Evolutionary conservation across 2,888 invertebrate species (phyloP).

Genomic region (Pardosa pseudoannulata): DNA sequence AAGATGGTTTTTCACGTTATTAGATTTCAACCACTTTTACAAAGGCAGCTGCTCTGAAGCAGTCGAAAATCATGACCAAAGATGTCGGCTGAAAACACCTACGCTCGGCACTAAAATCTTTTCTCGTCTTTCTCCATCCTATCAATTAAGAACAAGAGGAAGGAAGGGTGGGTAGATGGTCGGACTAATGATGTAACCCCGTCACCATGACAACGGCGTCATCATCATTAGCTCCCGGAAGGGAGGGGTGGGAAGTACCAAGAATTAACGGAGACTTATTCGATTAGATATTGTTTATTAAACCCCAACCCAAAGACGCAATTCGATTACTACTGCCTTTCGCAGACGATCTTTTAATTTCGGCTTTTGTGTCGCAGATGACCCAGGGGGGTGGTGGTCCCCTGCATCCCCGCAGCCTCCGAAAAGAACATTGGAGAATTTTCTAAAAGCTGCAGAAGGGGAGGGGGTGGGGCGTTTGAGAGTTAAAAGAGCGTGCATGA

Average conservation of each 20-base stretch:
- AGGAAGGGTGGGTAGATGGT: constrained; percentile 35
- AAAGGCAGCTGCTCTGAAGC: no score
- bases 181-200: constrained; percentile 68
- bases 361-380: constrained; percentile 67
- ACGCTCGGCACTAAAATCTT: background rate
- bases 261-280: constrained; percentile 70
- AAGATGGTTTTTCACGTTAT: no score
- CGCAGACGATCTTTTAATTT: constrained; percentile 72
- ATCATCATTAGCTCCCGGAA: constrained; percentile 69
- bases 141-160: constrained; percentile 68
- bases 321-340: constrained; percentile 60
- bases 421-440: constrained; percentile 25
- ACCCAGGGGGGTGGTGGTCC: constrained; percentile 46
- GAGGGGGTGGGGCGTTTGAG: background rate
- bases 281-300: constrained; percentile 72
- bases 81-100: constrained; percentile 13
- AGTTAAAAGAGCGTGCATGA: constrained; percentile 26
- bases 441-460: background rate
- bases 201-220: constrained; percentile 63
- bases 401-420: background rate
- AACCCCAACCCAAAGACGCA: constrained; percentile 68
- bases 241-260: constrained; percentile 37
- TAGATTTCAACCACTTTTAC: no score
- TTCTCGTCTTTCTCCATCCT: constrained; percentile 39
- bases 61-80: constrained; percentile 23